Conservation (phyloP, 1,140 invertebrate species). For the Drosophila repletoides region DNA sequence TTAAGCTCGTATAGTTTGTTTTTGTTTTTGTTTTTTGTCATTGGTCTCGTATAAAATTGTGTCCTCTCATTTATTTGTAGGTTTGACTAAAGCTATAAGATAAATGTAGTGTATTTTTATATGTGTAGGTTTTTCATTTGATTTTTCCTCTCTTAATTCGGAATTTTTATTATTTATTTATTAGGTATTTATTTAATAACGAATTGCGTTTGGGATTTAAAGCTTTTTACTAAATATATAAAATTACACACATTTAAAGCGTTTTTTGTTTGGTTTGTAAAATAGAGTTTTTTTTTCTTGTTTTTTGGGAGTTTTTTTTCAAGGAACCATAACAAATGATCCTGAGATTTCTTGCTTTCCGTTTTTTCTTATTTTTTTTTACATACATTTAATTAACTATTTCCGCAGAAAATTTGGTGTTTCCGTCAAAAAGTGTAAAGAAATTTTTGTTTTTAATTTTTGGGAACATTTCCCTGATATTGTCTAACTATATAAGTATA, state of each 20-base stretch:
- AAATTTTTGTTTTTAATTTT: conserved; percentile 32
- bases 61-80: conserved; percentile 23
- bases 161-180: background rate
- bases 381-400: conserved; percentile 8
- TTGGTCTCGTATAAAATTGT: conserved; percentile 65
- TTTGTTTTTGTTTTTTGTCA: no score
- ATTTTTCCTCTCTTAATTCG: background rate
- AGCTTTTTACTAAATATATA: conserved; percentile 37
- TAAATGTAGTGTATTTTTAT: conserved; percentile 19
- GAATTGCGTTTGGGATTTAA: conserved; percentile 17
- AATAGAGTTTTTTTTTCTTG: conserved; percentile 1
- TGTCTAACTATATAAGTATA: conserved; percentile 75
- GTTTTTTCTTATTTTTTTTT: conserved; percentile 14
- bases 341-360: no score
- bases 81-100: conserved; percentile 57
- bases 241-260: conserved; percentile 64
- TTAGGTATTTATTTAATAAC: conserved; percentile 10
- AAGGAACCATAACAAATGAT: conserved; percentile 42
- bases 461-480: conserved; percentile 77
- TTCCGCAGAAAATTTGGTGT: conserved; percentile 50
- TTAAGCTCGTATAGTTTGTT: conserved; percentile 75
- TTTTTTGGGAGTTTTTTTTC: conserved; percentile 1
- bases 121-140: background rate
- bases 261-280: conserved; percentile 18
- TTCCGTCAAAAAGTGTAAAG: conserved; percentile 53